phyloP scores from a whole-genome alignment of 2,797 vertebrate species.

The Crax fasciolata region DNA sequence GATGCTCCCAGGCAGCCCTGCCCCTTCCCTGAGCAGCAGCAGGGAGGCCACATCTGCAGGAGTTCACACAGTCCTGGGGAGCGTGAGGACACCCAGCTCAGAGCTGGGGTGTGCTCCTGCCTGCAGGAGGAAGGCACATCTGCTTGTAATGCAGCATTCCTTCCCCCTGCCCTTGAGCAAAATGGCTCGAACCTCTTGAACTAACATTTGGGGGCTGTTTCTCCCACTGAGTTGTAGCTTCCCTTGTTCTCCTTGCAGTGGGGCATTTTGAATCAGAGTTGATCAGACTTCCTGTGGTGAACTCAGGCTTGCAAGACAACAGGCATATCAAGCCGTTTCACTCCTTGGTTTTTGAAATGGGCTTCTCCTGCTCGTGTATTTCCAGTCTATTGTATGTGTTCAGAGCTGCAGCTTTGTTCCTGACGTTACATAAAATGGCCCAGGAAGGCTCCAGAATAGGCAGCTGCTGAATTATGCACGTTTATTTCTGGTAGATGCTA shows the following conservation, averaged over 20 bases:
- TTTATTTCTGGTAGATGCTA: background rate
- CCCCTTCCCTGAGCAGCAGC: background rate
- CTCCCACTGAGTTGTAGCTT: background rate
- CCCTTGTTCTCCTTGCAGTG: background rate
- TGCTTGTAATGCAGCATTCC: background rate
- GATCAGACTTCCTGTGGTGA: background rate
- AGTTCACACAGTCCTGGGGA: background rate
- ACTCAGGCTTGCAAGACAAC: accelerated
- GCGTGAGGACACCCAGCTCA: background rate
- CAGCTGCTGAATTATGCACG: background rate
- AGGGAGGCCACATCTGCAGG: background rate
- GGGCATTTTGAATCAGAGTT: background rate
- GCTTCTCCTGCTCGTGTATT: background rate
- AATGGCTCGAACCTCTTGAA: background rate
- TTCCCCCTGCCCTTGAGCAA: background rate
- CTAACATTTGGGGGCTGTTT: background rate
- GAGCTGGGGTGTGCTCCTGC: background rate
- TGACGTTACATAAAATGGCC: background rate
- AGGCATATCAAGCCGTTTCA: background rate
- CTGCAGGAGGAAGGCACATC: background rate
- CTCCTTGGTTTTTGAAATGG: background rate
- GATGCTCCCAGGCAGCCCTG: background rate
- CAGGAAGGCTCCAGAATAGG: background rate
- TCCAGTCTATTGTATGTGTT: background rate
- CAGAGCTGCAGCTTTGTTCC: background rate